A percentile compares a stretch with the other conserved stretches of the same genome.
Evolutionary conservation across 2,888 invertebrate genomes (phyloP).

Genomic region (Agriopis marginaria): DNA sequence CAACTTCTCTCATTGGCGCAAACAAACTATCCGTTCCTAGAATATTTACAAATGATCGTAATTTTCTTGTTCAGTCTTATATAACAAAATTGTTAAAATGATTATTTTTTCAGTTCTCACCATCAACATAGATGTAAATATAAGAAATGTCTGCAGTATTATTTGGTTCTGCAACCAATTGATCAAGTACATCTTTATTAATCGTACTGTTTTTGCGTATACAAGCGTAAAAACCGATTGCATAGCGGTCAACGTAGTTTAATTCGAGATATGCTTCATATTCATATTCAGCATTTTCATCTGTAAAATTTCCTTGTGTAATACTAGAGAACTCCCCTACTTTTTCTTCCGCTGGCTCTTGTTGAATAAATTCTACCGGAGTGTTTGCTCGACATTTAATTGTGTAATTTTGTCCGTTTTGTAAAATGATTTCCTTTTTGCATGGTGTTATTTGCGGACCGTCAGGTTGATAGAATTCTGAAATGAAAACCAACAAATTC

Average conservation of each 20-base stretch:
- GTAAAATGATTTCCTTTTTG: conserved; percentile 69
- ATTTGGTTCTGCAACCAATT: conserved; percentile 68
- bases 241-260: conserved; percentile 70
- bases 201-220: conserved; percentile 69
- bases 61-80: background rate
- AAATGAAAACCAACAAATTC: conserved; percentile 59
- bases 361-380: conserved; percentile 68
- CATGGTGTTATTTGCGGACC: conserved; percentile 71
- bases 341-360: conserved; percentile 69
- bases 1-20: conserved; percentile 75
- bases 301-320: conserved; percentile 38
- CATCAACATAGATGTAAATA: conserved; percentile 78
- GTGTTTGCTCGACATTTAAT: conserved; percentile 68
- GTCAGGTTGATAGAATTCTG: conserved; percentile 68
- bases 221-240: conserved; percentile 87
- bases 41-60: conserved; percentile 60
- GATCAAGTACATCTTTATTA: conserved; percentile 56
- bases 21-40: conserved; percentile 75
- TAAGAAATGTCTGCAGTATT: conserved; percentile 71
- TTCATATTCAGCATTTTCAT: conserved; percentile 59
- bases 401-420: conserved; percentile 74
- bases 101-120: conserved; percentile 62
- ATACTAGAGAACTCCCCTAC: conserved; percentile 53
- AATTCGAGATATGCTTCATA: conserved; percentile 80
- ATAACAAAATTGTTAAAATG: background rate